Evolutionary conservation across 2,888 invertebrate genomes (phyloP), one percentile per base, ranked within the genome.

Genomic region (Theretra japonica): DNA sequence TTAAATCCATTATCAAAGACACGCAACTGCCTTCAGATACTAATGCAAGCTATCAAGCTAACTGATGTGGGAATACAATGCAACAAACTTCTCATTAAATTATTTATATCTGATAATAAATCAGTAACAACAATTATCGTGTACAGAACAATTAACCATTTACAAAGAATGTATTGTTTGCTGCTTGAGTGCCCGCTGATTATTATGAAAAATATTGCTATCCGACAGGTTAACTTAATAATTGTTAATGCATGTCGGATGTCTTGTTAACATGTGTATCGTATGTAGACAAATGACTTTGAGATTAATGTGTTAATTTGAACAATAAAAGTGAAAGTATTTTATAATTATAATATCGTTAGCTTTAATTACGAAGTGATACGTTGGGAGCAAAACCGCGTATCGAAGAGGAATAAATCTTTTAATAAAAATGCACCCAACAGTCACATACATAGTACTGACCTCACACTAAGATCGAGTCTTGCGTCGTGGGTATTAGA

Each of bases 191-290:
- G 25, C 11, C 3, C 25, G 3, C 25, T 4, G n/a, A 58, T 25
- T 19, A 58, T 25, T 25, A 58, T n/a, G n/a, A n/a, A 58, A 58
- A 25, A 53, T 53, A 53, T 53, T 17, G 28, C 15, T 58, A 58
- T 25, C 58, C 58, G 58, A 58, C 58, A 58, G 25, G 23, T 17
- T 28, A 3, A 25, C 15, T 23, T 58, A 17, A 7, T 58, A 17
- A 28, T 25, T 58, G 17, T 28, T 58, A 58, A 53, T n/a, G n/a
- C 19, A 4, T n/a, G 53, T 53, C 53, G 6, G 53, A n/a, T 53
- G 53, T 25, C 25, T 58, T 23, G 58, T 58, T 58, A 58, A 25
- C 58, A 58, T 58, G 58, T 58, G 58, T 58, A 25, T 58, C 25
- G 17, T 17, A 11, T n/a, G 7, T 58, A 17, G 25, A 25, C 25